Conservation (phyloP, 2,113 vertebrate genomes). For the Corythornis madagascariensis region DNA sequence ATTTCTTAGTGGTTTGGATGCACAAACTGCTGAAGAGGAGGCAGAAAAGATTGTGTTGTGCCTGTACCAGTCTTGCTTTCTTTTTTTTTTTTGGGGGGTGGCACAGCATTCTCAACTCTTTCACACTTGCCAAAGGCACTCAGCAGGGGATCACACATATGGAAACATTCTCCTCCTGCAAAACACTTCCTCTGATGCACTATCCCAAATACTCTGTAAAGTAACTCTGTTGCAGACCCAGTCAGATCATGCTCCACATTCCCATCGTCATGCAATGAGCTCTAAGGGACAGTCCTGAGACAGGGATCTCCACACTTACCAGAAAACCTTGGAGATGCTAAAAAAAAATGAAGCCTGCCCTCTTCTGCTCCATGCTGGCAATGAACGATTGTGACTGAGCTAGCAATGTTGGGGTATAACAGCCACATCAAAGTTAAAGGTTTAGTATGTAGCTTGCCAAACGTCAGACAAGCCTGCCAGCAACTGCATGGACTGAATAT, state of each 20-base stretch:
- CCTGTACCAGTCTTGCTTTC: background rate
- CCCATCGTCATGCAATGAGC: fast-evolving
- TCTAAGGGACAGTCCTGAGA: background rate
- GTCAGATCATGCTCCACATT: background rate
- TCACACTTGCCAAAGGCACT: background rate
- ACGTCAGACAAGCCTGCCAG: too few species aligned
- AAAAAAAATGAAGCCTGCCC: too few species aligned
- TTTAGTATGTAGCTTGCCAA: too few species aligned
- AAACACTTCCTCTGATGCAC: background rate
- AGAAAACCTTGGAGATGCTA: background rate
- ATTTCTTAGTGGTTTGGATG: background rate
- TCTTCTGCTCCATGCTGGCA: too few species aligned
- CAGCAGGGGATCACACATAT: background rate
- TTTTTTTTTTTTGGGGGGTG: background rate
- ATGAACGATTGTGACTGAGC: too few species aligned
- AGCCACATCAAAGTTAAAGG: too few species aligned
- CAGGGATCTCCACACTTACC: background rate
- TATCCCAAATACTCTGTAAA: background rate
- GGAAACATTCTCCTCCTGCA: background rate
- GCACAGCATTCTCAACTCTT: background rate
- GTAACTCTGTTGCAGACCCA: background rate
- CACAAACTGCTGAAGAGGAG: background rate
- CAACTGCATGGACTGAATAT: too few species aligned
- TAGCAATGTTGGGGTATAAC: too few species aligned
- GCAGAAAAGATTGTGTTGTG: background rate